A percentile compares a stretch with the other conserved stretches of the same genome.
Evolutionary conservation across 2,888 invertebrate genomes (phyloP).

Genomic region (Vandiemenella viatica): DNA sequence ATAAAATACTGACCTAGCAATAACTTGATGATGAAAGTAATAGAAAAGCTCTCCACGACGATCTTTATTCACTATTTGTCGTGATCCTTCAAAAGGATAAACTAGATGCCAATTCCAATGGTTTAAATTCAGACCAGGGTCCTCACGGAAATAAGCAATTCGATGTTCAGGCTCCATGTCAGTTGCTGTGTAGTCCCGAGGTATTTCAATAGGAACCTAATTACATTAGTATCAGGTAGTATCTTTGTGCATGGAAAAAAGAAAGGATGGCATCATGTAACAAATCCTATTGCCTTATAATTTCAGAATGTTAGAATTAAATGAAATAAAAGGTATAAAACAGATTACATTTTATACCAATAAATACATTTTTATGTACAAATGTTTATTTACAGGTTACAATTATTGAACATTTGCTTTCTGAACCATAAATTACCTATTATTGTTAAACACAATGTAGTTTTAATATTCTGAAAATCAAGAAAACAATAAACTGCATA

Average conservation of each 20-base stretch:
- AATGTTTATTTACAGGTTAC: neutral
- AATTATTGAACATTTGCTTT: neutral
- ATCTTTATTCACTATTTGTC: slow-evolving; percentile 22
- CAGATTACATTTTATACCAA: neutral
- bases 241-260: too few relatives aligned
- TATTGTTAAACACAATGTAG: too few relatives aligned
- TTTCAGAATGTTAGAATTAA: too few relatives aligned
- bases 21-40: slow-evolving; percentile 29
- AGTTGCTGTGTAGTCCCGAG: slow-evolving; percentile 25
- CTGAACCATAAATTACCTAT: neutral
- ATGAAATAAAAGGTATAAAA: neutral
- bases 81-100: slow-evolving; percentile 24
- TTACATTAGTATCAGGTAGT: neutral
- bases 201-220: slow-evolving; percentile 23
- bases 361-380: neutral
- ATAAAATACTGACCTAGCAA: slow-evolving; percentile 28
- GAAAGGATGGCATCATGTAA: too few relatives aligned
- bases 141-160: slow-evolving; percentile 35
- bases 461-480: too few relatives aligned
- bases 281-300: too few relatives aligned
- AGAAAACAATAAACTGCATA: too few relatives aligned
- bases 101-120: slow-evolving; percentile 42
- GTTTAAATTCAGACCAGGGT: slow-evolving; percentile 35
- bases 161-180: slow-evolving; percentile 27
- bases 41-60: slow-evolving; percentile 29